These are phyloP conservation scores for Clostera curtula DNA, from an alignment of 2,888 invertebrate genomes.

Conservation along the genomic window DNA sequence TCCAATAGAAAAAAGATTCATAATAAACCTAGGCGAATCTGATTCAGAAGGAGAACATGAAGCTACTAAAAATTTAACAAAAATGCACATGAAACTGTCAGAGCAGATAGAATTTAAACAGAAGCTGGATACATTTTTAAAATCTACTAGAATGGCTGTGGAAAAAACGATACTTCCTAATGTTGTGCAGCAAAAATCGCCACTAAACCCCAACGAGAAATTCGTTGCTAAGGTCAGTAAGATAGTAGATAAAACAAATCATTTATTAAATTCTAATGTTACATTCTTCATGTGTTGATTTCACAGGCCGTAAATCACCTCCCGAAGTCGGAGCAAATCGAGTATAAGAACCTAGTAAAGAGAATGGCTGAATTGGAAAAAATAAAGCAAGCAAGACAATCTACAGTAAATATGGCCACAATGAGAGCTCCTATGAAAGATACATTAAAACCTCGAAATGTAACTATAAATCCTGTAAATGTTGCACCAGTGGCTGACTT, in stretches of 20 bases:
- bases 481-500: conserved; percentile 26
- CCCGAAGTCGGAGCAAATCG: conserved; percentile 65
- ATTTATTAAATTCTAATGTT: conserved; percentile 8
- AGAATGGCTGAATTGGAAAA: conserved; percentile 69
- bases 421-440: conserved; percentile 32
- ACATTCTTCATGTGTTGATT: conserved; percentile 6
- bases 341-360: conserved; percentile 62
- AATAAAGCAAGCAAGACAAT: conserved; percentile 57
- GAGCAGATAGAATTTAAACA: conserved; percentile 62
- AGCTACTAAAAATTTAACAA: conserved; percentile 65
- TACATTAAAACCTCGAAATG: conserved; percentile 51
- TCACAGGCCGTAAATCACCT: conserved; percentile 63
- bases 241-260: conserved; percentile 4
- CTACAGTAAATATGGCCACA: conserved; percentile 26
- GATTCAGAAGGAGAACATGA: conserved; percentile 70
- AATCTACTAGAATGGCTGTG: conserved; percentile 57
- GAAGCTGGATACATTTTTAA: conserved; percentile 59
- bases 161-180: conserved; percentile 48
- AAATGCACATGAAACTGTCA: conserved; percentile 65
- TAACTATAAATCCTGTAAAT: conserved; percentile 26
- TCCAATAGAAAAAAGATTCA: conserved; percentile 54
- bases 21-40: conserved; percentile 59
- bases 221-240: conserved; percentile 58
- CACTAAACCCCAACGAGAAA: conserved; percentile 44
- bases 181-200: conserved; percentile 34